Conservation (phyloP, 2,888 invertebrate genomes). For the Eupithecia insigniata region DNA sequence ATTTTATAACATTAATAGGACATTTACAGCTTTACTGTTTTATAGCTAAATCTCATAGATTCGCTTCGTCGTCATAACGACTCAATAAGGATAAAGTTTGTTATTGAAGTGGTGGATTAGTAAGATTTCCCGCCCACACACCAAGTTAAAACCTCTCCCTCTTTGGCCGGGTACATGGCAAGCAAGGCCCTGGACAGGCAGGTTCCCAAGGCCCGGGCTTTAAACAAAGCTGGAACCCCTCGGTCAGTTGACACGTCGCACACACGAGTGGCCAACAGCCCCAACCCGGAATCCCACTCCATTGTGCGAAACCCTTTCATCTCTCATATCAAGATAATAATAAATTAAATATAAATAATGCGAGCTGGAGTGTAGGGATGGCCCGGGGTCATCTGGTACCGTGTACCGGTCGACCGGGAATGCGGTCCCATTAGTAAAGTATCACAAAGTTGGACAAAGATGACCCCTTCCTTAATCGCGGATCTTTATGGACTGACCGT, state of each 20-base stretch:
- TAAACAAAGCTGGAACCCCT: constrained; percentile 58
- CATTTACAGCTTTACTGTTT: not conserved
- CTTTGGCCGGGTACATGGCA: not conserved
- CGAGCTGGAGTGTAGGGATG: constrained; percentile 53
- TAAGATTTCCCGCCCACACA: not conserved
- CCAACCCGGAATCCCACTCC: constrained; percentile 69
- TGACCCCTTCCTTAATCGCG: constrained; percentile 72
- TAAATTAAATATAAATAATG: constrained; percentile 82
- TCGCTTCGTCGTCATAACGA: not conserved
- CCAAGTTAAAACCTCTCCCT: not conserved
- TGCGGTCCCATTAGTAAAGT: constrained; percentile 80
- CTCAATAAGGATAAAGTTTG: not conserved
- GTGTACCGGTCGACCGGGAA: constrained; percentile 74
- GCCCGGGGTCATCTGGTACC: constrained; percentile 62
- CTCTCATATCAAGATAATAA: constrained; percentile 82
- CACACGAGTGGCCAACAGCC: constrained; percentile 70
- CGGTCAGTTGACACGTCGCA: constrained; percentile 53
- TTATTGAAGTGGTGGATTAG: not conserved
- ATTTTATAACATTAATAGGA: not conserved
- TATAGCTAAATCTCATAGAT: not conserved
- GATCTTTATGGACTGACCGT: constrained; percentile 81
- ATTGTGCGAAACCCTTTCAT: constrained; percentile 77
- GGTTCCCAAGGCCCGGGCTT: constrained; percentile 57
- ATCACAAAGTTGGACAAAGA: constrained; percentile 69
- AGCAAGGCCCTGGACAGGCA: not conserved